Evolutionary conservation across 2,797 vertebrate species (phyloP), one percentile per base, ranked within the genome.

Genomic region (Aldrovandia affinis): DNA sequence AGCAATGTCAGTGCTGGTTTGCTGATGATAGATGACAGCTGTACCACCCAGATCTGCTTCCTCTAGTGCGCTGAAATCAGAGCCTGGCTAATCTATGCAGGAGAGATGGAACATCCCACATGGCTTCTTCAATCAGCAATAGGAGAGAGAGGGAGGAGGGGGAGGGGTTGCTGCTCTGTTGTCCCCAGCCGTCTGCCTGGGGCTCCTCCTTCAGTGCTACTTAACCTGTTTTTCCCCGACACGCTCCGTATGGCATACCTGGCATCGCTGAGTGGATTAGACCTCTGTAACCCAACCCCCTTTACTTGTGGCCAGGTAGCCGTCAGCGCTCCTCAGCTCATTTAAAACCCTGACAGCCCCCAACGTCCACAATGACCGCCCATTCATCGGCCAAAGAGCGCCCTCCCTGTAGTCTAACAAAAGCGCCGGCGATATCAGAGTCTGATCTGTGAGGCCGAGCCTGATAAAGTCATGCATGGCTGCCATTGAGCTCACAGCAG

Each of bases 61-160:
- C 84, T 54, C 88, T 92, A 90, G 83, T 86, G 91, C 93, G 54
- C 55, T 78, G 68, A 85, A 75, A 93, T 94, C 94, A 94, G 92
- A 92, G 93, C 93, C 93, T 94, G 93, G 93, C 93, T 95, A 95
- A 95, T 94, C 80, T 83, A 68, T 54, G 15, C 30, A 20, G n/a
- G 81, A 30, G 44, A 33, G 81, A 14, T 6, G 5, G 28, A 39
- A 42, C 36, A 1, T 36, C 70, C 25, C 61, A 7, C 70, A 20
- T 22, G 12, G 61, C 28, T 28, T 28, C 61, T 65, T 30, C 61
- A 14, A 25, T 65, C 5, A 22, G 7, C 33, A 1, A 44, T 50
- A 0, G 20, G 36, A 44, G 68, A n/a, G n/a, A n/a, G n/a, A n/a
- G n/a, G n/a, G n/a, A n/a, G n/a, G n/a, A n/a, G n/a, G n/a, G n/a